phyloP scores from a whole-genome alignment of 92 coral and sea anemone species.

The Siderastrea siderea region DNA sequence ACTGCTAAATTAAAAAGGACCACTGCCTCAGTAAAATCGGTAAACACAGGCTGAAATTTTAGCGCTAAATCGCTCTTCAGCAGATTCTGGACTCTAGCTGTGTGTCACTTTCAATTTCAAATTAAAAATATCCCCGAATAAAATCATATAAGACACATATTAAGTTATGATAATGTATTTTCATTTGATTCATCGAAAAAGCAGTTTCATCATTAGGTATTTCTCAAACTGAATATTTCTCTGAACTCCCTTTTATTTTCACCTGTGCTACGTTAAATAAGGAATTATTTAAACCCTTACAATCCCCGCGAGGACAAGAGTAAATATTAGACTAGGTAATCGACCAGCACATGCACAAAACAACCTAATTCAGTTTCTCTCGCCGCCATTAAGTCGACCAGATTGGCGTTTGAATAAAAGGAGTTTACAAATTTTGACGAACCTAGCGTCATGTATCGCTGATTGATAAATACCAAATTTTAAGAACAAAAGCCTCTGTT shows the following conservation, averaged over 20 bases:
- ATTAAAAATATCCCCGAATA: neutral
- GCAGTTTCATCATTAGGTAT: no score
- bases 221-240: neutral
- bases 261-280: neutral
- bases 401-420: neutral
- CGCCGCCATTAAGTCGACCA: neutral
- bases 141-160: neutral
- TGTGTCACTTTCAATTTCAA: neutral
- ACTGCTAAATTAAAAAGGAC: neutral
- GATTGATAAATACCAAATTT: slow-evolving; percentile 5
- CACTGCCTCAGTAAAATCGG: neutral
- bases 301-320: neutral
- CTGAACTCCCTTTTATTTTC: neutral
- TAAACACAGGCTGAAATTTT: no score
- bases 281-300: slow-evolving; percentile 11
- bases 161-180: neutral
- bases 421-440: neutral
- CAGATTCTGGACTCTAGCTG: slow-evolving; percentile 9
- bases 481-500: slow-evolving; percentile 13
- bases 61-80: neutral
- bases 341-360: neutral
- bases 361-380: neutral
- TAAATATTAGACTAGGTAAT: neutral
- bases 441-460: neutral
- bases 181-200: neutral